These are phyloP conservation scores for Procavia capensis DNA, from an alignment of 2,113 vertebrate genomes.

Conservation along the genomic window DNA sequence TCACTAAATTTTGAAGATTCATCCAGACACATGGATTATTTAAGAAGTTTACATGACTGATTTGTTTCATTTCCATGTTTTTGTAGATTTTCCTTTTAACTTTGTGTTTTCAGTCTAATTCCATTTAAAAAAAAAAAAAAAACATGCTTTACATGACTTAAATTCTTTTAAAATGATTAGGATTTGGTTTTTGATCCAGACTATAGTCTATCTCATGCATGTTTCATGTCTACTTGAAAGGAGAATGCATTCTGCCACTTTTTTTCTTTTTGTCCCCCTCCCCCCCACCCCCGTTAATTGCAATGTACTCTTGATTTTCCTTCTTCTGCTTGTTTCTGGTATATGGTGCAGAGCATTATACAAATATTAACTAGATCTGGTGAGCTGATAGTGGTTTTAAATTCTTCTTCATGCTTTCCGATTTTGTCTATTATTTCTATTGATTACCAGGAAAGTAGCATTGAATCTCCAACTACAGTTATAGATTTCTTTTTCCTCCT, in stretches of 20 bases:
- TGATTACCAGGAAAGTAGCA: background rate
- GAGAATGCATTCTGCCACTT: background rate
- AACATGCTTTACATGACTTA: background rate
- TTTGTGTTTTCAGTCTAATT: background rate
- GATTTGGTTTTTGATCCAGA: background rate
- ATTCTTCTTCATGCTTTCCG: background rate
- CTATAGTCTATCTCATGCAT: background rate
- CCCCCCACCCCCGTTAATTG: no score
- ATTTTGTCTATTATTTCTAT: background rate
- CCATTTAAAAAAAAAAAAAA: background rate
- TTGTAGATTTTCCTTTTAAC: background rate
- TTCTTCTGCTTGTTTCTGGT: no score
- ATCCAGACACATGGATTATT: background rate
- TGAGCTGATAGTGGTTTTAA: background rate
- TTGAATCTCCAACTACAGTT: background rate
- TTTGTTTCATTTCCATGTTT: background rate
- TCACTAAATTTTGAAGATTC: no score
- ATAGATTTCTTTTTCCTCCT: background rate
- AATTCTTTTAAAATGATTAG: background rate
- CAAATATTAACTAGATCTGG: background rate
- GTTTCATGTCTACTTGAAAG: background rate
- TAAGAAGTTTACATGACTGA: background rate
- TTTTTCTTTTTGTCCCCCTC: no score
- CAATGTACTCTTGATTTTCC: no score
- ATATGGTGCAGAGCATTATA: background rate